phyloP scores from a whole-genome alignment of 2,113 vertebrate species.

The Lanius collurio region DNA sequence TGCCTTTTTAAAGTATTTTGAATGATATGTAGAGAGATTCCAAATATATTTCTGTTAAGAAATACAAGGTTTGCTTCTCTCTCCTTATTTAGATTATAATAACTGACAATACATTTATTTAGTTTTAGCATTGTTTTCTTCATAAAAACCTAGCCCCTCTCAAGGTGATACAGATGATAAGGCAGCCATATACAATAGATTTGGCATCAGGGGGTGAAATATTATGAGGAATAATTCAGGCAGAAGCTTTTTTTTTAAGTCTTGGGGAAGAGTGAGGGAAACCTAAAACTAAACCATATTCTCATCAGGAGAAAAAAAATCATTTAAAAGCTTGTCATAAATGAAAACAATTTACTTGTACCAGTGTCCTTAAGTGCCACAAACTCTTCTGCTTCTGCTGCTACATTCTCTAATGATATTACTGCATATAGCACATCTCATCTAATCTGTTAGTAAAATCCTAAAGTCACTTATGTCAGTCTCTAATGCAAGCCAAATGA shows the following conservation, averaged over 20 bases:
- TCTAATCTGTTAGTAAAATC: slow-evolving; percentile 98
- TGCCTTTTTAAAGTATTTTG: not conserved
- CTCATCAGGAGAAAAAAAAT: slow-evolving; percentile 42
- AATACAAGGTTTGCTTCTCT: slow-evolving; percentile 19
- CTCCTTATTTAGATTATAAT: slow-evolving; percentile 25
- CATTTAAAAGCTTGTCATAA: slow-evolving; percentile 69
- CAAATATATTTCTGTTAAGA: not conserved
- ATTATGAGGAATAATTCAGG: slow-evolving; percentile 42
- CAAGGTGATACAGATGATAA: slow-evolving; percentile 52
- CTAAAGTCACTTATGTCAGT: slow-evolving; percentile 97
- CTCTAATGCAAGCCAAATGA: slow-evolving; percentile 99
- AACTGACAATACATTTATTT: slow-evolving; percentile 5
- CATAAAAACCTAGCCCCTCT: slow-evolving; percentile 29
- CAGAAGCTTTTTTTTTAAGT: slow-evolving; percentile 44
- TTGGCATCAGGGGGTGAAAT: slow-evolving; percentile 42
- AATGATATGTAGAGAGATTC: not conserved
- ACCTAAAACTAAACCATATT: slow-evolving; percentile 63
- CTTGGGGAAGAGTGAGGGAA: not conserved
- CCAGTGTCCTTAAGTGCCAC: slow-evolving; percentile 78
- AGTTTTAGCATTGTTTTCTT: slow-evolving; percentile 52
- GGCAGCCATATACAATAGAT: slow-evolving; percentile 30
- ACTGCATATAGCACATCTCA: slow-evolving; percentile 91
- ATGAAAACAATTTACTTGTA: slow-evolving; percentile 81
- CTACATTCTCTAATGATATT: slow-evolving; percentile 92
- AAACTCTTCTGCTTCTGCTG: slow-evolving; percentile 74